Conservation (phyloP, 37 sponge, comb jelly and placozoan species). For the Diacarnus erythraeanus region DNA sequence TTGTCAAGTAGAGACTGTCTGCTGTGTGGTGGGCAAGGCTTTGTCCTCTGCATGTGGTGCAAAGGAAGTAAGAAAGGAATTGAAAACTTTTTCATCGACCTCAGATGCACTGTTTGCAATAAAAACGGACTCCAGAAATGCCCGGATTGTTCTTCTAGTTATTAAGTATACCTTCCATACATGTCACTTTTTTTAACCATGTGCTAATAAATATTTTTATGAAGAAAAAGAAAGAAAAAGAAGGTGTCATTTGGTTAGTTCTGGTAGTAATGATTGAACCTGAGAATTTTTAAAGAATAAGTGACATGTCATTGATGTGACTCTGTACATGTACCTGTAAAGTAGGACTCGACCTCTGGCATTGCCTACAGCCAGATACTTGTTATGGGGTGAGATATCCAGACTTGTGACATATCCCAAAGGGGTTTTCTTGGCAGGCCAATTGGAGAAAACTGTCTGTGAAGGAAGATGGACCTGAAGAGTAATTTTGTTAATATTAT, state of each 20-base stretch:
- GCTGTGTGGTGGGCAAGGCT: slow-evolving; percentile 54
- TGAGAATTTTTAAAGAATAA: neutral
- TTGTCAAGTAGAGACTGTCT: slow-evolving; percentile 30
- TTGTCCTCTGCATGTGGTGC: slow-evolving; percentile 75
- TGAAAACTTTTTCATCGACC: slow-evolving; percentile 42
- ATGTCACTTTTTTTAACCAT: no score
- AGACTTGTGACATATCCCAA: slow-evolving; percentile 52
- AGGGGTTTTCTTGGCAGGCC: slow-evolving; percentile 59
- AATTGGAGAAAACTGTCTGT: slow-evolving; percentile 83
- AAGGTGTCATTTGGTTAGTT: neutral
- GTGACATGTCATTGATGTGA: neutral
- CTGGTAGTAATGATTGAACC: neutral
- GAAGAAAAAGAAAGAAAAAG: no score
- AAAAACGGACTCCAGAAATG: slow-evolving; percentile 72
- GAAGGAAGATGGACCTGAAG: slow-evolving; percentile 82
- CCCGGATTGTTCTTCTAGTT: slow-evolving; percentile 45
- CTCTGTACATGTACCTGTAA: slow-evolving; percentile 57
- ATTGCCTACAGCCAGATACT: slow-evolving; percentile 83
- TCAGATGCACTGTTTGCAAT: slow-evolving; percentile 80
- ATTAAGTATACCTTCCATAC: slow-evolving; percentile 3
- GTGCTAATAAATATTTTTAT: no score
- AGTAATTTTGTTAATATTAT: neutral
- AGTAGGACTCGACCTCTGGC: slow-evolving; percentile 81
- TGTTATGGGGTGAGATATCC: slow-evolving; percentile 73
- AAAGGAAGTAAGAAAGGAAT: slow-evolving; percentile 77